Evolutionary conservation across 2,888 invertebrate genomes (phyloP), one percentile per base, ranked within the genome.

Genomic region (Acronicta aceris): DNA sequence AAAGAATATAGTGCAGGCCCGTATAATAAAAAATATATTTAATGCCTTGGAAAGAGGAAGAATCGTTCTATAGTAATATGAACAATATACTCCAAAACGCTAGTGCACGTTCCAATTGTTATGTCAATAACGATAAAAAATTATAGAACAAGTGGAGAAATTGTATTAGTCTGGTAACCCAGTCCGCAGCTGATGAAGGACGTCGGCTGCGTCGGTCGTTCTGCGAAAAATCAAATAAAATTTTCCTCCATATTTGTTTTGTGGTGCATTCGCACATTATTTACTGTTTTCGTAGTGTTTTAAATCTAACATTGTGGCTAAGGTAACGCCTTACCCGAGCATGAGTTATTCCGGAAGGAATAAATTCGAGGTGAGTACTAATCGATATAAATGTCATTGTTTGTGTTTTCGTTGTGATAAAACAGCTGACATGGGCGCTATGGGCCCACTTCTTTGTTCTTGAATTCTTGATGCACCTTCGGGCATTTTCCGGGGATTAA

Each of bases 331-430:
- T 56, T 91, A 90, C 83, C 91, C 95, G 82, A 93, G 83, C 83
- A 96, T 96, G 96, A 95, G 94, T 89, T 95, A 95, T 93, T 95
- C 95, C 86, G 95, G 95, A 82, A 95, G 96, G 93, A 96, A 95
- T 90, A 96, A 95, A 92, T 95, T 96, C 87, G 96, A 96, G 95
- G 96, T 96, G 86, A 89, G 95, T 85, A 46, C 15, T 47, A 77
- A 86, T 85, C 82, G 78, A 88, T 85, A 76, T 65, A 68, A 62
- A 60, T 73, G 71, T 74, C 78, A 84, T 84, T 90, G 89, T 91
- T 91, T 93, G 90, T 94, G 90, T 93, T 93, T 91, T 91, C 86
- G 79, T 89, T 91, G 89, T 91, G 92, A 91, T 90, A 92, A 95
- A 96, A 95, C 96, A 96, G 96, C 96, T 96, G 96, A 95, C 95